Evolutionary conservation across 2,888 invertebrate species (phyloP).

Genomic region (Trichogramma dendrolimi): DNA sequence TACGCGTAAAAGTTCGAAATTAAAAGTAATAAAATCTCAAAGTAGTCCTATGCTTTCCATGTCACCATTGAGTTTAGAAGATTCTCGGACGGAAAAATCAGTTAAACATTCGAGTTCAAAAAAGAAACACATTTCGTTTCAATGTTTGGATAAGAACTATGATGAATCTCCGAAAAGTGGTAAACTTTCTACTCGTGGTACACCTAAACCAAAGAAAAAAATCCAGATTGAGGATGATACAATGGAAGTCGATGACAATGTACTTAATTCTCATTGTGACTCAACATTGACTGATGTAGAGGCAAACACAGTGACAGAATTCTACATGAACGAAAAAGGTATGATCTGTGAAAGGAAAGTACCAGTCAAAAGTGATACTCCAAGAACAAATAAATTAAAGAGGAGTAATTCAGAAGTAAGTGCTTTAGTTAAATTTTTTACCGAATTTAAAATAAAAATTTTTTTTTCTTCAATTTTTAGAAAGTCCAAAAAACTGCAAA

Average conservation of each 20-base stretch:
- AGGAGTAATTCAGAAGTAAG: conserved; percentile 17
- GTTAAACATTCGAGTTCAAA: background rate
- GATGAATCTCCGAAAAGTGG: conserved; percentile 1
- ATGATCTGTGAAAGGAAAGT: conserved; percentile 12
- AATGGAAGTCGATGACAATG: conserved; percentile 6
- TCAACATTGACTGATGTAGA: background rate
- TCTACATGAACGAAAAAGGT: conserved; percentile 21
- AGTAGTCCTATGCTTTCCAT: conserved; percentile 11
- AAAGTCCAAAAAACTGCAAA: background rate
- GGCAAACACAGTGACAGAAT: conserved; percentile 6
- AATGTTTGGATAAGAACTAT: background rate
- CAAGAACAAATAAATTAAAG: conserved; percentile 8
- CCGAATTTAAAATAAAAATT: background rate
- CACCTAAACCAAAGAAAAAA: conserved; percentile 13
- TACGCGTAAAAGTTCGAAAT: too few relatives aligned
- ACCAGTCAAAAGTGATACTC: background rate
- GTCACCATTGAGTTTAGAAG: conserved; percentile 16
- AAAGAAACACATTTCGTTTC: conserved; percentile 21
- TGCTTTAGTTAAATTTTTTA: background rate
- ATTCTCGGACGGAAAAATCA: conserved; percentile 9
- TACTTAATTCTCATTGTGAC: background rate
- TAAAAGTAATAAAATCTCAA: background rate
- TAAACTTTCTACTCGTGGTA: conserved; percentile 10
- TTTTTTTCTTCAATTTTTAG: background rate
- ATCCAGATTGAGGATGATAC: conserved; percentile 1